Conservation (phyloP, 2,888 invertebrate genomes). For the Scelioninae gen. 1 region DNA sequence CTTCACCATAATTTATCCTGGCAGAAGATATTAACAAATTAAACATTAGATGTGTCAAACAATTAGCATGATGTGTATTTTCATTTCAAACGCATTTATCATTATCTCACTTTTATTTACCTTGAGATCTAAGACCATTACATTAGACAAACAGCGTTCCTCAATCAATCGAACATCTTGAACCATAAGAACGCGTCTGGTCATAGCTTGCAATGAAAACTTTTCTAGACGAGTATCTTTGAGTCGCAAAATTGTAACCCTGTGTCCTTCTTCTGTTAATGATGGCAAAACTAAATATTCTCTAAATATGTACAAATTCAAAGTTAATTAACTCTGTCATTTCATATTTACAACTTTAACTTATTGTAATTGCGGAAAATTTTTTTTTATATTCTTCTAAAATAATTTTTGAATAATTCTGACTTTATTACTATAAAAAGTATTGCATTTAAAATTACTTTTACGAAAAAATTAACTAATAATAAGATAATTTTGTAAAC, state of each 20-base stretch:
- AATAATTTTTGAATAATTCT: no score
- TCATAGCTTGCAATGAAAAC: constrained; percentile 79
- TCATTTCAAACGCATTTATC: neutral
- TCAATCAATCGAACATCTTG: constrained; percentile 81
- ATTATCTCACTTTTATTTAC: constrained; percentile 70
- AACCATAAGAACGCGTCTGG: constrained; percentile 81
- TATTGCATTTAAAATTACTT: no score
- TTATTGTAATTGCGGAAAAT: no score
- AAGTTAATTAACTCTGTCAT: no score
- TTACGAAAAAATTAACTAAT: no score
- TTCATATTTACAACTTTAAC: no score
- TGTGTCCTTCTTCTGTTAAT: constrained; percentile 81
- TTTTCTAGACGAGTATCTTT: constrained; percentile 77
- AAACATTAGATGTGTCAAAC: neutral
- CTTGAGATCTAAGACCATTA: constrained; percentile 82
- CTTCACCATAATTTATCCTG: no score
- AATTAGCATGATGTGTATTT: neutral
- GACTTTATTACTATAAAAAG: no score
- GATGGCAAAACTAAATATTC: constrained; percentile 81
- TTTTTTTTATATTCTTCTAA: no score
- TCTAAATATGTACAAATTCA: neutral
- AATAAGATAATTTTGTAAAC: no score
- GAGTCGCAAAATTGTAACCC: constrained; percentile 80
- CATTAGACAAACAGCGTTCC: constrained; percentile 80
- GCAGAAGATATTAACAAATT: neutral